Percentiles rank a stretch among this genome's conserved stretches.
These are phyloP conservation scores for Psilanteris sp. DNA, from an alignment of 1,140 invertebrate species.

Conservation along the genomic window DNA sequence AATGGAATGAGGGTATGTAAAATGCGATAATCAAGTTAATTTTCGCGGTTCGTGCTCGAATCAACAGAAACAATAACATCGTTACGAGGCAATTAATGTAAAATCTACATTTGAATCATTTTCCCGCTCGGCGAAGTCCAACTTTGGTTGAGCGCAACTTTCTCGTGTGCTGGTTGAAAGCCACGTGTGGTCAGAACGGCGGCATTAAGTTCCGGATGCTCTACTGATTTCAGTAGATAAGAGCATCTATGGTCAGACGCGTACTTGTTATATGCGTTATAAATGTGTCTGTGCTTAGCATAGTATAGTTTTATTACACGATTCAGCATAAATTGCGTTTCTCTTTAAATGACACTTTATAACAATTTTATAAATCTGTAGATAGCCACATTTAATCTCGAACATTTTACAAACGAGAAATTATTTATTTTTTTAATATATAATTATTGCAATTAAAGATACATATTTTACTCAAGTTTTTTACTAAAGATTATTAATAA, in stretches of 20 bases:
- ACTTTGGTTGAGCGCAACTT: conserved; percentile 43
- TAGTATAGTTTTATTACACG: conserved; percentile 21
- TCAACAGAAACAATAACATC: conserved; percentile 58
- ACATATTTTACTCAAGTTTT: no score
- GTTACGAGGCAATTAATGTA: conserved; percentile 58
- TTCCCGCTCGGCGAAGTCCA: conserved; percentile 34
- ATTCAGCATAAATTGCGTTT: conserved; percentile 30
- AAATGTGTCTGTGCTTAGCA: conserved; percentile 27
- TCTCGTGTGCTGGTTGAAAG: conserved; percentile 38
- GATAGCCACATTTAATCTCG: no score
- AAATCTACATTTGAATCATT: conserved; percentile 60
- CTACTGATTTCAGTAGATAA: conserved; percentile 60
- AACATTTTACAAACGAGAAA: no score
- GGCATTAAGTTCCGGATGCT: conserved; percentile 48
- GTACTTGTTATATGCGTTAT: conserved; percentile 43
- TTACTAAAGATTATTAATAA: no score
- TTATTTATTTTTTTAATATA: no score
- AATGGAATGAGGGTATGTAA: conserved; percentile 17
- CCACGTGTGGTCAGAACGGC: conserved; percentile 46
- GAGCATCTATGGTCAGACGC: conserved; percentile 53
- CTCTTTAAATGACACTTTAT: no score
- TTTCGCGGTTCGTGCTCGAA: conserved; percentile 49
- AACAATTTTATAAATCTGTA: no score
- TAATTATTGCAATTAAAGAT: no score
- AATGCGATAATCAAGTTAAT: conserved; percentile 53